A percentile compares a stretch with the other conserved stretches of the same genome.
Evolutionary conservation across 1,140 invertebrate species (phyloP).

Genomic region (Mactra quadrangularis): DNA sequence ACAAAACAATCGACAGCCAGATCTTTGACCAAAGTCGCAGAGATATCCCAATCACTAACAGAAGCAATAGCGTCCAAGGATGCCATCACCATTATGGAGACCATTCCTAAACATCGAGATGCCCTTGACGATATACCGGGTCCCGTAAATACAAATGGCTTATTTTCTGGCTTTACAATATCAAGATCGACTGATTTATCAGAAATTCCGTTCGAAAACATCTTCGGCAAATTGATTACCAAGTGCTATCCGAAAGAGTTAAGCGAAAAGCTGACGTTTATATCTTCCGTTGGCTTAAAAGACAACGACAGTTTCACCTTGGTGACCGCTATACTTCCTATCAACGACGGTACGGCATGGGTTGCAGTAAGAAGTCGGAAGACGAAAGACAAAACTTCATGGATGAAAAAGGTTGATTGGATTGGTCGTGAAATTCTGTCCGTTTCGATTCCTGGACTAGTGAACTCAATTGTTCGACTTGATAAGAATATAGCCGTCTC

Average conservation of each 20-base stretch:
- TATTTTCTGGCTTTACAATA: slow-evolving; percentile 3
- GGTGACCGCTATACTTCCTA: slow-evolving; percentile 8
- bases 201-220: background rate
- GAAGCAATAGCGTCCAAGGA: slow-evolving; percentile 1
- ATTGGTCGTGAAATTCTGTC: background rate
- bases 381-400: background rate
- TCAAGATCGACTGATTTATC: background rate
- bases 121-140: background rate
- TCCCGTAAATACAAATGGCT: background rate
- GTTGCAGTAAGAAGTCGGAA: slow-evolving; percentile 14
- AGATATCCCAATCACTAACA: background rate
- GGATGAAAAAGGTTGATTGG: background rate
- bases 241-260: background rate
- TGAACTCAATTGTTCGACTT: slow-evolving; percentile 2
- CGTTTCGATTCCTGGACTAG: background rate
- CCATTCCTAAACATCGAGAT: background rate
- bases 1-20: background rate
- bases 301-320: background rate
- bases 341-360: slow-evolving; percentile 13
- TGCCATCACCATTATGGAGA: background rate
- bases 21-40: background rate
- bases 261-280: background rate
- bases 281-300: background rate
- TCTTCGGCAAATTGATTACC: background rate
- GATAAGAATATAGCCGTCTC: background rate